Evolutionary conservation across 2,113 vertebrate species (phyloP).

Genomic region (Oncorhynchus gorbuscha): DNA sequence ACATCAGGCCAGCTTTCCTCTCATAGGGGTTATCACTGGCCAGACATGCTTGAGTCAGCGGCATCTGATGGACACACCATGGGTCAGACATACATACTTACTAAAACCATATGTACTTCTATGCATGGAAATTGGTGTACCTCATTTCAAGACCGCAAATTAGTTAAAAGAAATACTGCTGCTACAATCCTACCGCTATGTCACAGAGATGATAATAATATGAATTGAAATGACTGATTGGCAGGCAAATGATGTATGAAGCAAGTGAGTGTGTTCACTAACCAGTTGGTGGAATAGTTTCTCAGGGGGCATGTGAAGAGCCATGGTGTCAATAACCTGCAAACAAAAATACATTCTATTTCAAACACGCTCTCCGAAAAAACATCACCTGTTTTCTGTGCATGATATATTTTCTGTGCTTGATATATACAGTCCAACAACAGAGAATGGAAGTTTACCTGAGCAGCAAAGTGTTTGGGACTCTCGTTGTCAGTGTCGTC

Average conservation of each 20-base stretch:
- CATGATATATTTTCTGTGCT: not conserved
- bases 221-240: not conserved
- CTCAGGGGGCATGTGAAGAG: constrained; percentile 85
- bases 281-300: constrained; percentile 85
- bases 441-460: constrained; percentile 63
- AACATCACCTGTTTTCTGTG: not conserved
- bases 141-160: not conserved
- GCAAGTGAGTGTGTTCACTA: constrained; percentile 37
- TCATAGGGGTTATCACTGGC: constrained; percentile 77
- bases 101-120: not conserved
- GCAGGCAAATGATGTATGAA: not conserved
- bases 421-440: too few species aligned
- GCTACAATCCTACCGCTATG: not conserved
- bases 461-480: constrained; percentile 85
- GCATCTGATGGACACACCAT: constrained; percentile 67
- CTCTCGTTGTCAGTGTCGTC: constrained; percentile 72
- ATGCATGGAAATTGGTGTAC: too few species aligned
- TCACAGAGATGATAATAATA: not conserved
- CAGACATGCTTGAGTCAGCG: constrained; percentile 77
- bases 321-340: constrained; percentile 87
- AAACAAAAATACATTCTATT: not conserved
- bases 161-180: too few species aligned
- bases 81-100: constrained; percentile 3
- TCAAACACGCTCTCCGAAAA: not conserved
- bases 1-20: constrained; percentile 85